Base-by-base conservation (phyloP, 92 coral and sea anemone species). In the Porites divaricata region DNA sequence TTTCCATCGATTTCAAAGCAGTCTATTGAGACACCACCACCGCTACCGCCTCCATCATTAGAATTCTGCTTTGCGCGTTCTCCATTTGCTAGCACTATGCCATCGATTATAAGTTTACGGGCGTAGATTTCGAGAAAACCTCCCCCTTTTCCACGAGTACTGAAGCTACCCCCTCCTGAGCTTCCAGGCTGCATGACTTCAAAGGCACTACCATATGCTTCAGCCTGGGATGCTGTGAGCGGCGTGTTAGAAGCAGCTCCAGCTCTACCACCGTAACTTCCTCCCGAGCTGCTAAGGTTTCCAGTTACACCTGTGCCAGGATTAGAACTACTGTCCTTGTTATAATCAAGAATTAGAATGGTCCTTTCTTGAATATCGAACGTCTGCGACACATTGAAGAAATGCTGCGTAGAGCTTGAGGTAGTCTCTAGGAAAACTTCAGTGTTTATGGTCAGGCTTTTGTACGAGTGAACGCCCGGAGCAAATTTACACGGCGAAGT, bases 221-320 rank as follows among this genome's bases (percentile, higher is more conserved):
- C 76, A 56, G 95, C 91, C 81, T 94, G 95, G 63, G 86, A 25
- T 23, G 88, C 22, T 48, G 90, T 68, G 8, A 94, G 90, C 1
- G 82, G 50, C 87, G 88, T 83, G 49, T 90, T 80, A 1, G 95
- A 71, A 6, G 95, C 95, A 15, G 89, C 86, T 11, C 98, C 98
- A 20, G 95, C 98, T 50, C 98, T 92, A 61, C 98, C 98, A 7
- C 98, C 98, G 49, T 77, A 91, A 78, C 98, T 94, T 14, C 98
- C 98, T 6, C 98, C 98, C 12, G 92, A 87, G 26, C 92, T 91
- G 17, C 88, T 81, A 23, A 62, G 76, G 51, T 81, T 68, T 10
- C 93, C 89, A 63, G 73, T 86, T 67, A 70, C 81, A 49, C 92
- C 98, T 1, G 80, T 90, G 9, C 85, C 88, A 11, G 86, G 91